Percentiles rank a stretch among this genome's conserved stretches.
These are phyloP conservation scores for Eubucco bourcierii DNA, from an alignment of 2,113 vertebrate genomes.

Conservation along the genomic window DNA sequence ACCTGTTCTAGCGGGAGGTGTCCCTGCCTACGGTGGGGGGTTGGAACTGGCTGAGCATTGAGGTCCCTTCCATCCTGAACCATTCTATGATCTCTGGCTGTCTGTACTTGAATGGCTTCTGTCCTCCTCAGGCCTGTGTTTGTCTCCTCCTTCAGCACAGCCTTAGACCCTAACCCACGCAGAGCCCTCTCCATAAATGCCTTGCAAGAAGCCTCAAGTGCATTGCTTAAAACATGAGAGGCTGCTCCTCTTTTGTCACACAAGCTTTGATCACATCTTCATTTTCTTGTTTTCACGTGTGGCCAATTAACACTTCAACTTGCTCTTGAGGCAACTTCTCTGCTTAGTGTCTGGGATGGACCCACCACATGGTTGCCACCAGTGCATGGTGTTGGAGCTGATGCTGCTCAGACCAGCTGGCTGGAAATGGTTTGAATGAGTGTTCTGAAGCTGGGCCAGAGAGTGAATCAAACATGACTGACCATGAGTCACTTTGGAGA, in stretches of 20 bases:
- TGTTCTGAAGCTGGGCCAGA: conserved; percentile 48
- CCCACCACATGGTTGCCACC: background rate
- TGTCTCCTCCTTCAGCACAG: background rate
- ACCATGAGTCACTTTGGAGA: conserved; percentile 59
- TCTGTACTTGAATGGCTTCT: background rate
- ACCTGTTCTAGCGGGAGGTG: too few species aligned
- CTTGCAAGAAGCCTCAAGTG: background rate
- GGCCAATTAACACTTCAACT: background rate
- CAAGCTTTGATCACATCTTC: background rate
- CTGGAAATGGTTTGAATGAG: conserved; percentile 29
- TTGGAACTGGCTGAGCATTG: too few species aligned
- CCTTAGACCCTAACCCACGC: background rate
- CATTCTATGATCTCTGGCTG: background rate
- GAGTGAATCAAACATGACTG: conserved; percentile 62
- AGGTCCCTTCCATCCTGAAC: too few species aligned
- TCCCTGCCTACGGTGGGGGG: too few species aligned
- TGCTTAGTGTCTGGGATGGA: background rate
- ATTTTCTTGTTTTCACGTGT: background rate
- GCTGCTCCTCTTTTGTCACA: background rate
- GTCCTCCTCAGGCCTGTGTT: background rate
- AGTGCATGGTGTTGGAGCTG: background rate
- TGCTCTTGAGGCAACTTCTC: background rate
- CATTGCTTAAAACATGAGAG: background rate
- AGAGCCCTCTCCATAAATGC: background rate
- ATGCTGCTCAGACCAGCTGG: background rate